phyloP scores from a whole-genome alignment of 2,888 invertebrate genomes.

The Tupiocoris notatus region DNA sequence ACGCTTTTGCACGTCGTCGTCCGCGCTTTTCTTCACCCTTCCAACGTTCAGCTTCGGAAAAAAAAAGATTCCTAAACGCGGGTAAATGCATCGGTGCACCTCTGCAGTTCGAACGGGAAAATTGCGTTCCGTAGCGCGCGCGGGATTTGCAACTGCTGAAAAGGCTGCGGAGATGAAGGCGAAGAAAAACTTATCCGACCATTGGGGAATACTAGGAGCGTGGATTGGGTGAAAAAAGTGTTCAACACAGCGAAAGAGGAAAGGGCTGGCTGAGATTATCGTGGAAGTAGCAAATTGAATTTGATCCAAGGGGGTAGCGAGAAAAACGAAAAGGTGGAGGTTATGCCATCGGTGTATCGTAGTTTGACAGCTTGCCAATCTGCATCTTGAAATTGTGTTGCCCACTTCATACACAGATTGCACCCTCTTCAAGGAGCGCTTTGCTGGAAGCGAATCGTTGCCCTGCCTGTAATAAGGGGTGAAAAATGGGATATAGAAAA shows the following conservation, averaged over 20 bases:
- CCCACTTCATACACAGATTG: constrained; percentile 45
- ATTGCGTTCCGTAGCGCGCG: constrained; percentile 21
- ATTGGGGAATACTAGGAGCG: neutral
- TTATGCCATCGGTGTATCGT: constrained; percentile 40
- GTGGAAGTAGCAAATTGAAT: constrained; percentile 44
- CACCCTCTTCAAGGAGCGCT: neutral
- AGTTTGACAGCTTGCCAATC: constrained; percentile 46
- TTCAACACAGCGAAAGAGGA: neutral
- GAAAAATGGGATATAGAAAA: neutral
- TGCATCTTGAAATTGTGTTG: constrained; percentile 44
- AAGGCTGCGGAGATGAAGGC: neutral
- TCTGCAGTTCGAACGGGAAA: constrained; percentile 25
- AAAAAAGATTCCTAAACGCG: constrained; percentile 21
- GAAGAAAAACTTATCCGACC: constrained; percentile 10
- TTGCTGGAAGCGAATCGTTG: neutral
- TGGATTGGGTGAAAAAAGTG: neutral
- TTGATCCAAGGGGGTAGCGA: constrained; percentile 26
- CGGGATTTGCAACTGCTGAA: neutral
- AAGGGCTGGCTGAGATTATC: constrained; percentile 41
- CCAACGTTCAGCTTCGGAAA: too few relatives aligned
- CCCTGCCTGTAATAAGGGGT: neutral
- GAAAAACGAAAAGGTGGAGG: neutral
- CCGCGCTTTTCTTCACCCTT: neutral
- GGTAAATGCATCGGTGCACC: neutral
- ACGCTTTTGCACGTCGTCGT: neutral